phyloP scores from a whole-genome alignment of 2,888 invertebrate genomes.

The Prosapia bicincta region DNA sequence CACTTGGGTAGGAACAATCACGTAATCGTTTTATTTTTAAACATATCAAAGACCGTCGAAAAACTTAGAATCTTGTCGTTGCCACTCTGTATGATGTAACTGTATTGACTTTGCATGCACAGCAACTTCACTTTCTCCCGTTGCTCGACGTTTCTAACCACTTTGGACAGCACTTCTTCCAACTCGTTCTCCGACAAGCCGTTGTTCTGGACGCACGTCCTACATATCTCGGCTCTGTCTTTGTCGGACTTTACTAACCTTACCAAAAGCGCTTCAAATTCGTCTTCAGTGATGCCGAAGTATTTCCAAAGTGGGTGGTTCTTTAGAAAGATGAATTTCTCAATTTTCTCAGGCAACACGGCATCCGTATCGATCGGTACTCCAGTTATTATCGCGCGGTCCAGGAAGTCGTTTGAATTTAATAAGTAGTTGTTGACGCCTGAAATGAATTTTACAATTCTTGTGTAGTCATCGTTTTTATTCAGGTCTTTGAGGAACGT shows the following conservation, averaged over 20 bases:
- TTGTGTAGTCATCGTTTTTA: not conserved
- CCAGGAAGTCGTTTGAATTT: not conserved
- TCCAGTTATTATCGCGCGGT: not conserved
- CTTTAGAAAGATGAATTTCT: not conserved
- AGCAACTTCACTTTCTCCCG: not conserved
- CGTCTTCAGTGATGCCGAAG: not conserved
- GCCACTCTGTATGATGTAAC: not conserved
- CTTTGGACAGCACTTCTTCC: not conserved
- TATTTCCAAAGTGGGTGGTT: not conserved
- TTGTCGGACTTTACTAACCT: not conserved
- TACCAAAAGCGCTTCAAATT: not conserved
- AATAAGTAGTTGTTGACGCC: not conserved
- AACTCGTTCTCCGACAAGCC: not conserved
- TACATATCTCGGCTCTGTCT: not conserved
- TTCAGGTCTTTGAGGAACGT: not conserved
- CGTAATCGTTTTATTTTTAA: not conserved
- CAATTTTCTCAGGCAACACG: not conserved
- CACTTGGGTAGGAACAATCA: no score
- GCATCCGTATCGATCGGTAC: not conserved
- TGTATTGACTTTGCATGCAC: not conserved
- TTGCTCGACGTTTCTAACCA: not conserved
- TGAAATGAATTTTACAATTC: not conserved
- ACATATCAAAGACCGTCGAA: not conserved
- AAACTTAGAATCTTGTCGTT: not conserved
- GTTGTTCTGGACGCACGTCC: not conserved